These are phyloP conservation scores for Parnassius glacialis DNA, from an alignment of 2,888 invertebrate species.

Conservation along the genomic window DNA sequence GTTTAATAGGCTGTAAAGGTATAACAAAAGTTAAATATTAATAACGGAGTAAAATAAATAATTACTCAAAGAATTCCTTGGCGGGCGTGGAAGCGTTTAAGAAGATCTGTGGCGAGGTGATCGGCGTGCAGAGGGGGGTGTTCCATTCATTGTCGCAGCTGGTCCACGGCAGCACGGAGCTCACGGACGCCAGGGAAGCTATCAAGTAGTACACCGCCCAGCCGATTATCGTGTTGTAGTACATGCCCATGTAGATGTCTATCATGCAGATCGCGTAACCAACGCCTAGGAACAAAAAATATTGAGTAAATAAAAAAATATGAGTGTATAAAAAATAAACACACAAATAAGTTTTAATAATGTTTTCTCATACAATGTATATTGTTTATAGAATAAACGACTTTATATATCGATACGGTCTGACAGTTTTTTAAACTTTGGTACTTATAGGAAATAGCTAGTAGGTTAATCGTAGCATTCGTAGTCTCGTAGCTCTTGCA, in stretches of 20 bases:
- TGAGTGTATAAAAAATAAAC: too few relatives aligned
- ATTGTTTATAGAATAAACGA: too few relatives aligned
- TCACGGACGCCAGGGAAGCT: constrained; percentile 90
- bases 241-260: constrained; percentile 97
- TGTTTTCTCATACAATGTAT: too few relatives aligned
- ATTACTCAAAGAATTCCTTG: constrained; percentile 93
- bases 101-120: constrained; percentile 77
- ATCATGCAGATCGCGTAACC: constrained; percentile 98
- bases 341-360: too few relatives aligned
- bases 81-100: constrained; percentile 88
- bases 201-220: constrained; percentile 96
- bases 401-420: too few relatives aligned
- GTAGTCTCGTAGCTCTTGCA: too few relatives aligned
- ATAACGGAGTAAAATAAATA: too few relatives aligned
- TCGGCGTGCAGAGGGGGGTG: constrained; percentile 86
- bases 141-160: constrained; percentile 94
- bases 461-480: too few relatives aligned
- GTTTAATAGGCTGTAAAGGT: too few relatives aligned
- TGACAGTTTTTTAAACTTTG: too few relatives aligned
- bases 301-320: constrained; percentile 6
- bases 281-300: constrained; percentile 84
- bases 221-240: constrained; percentile 98
- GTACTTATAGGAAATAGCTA: too few relatives aligned
- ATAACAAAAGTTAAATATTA: too few relatives aligned
- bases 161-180: constrained; percentile 91